Percentiles rank a stretch among this genome's conserved stretches.
These are phyloP conservation scores for Eupristina koningsbergeri DNA, from an alignment of 1,140 invertebrate genomes.

Conservation along the genomic window DNA sequence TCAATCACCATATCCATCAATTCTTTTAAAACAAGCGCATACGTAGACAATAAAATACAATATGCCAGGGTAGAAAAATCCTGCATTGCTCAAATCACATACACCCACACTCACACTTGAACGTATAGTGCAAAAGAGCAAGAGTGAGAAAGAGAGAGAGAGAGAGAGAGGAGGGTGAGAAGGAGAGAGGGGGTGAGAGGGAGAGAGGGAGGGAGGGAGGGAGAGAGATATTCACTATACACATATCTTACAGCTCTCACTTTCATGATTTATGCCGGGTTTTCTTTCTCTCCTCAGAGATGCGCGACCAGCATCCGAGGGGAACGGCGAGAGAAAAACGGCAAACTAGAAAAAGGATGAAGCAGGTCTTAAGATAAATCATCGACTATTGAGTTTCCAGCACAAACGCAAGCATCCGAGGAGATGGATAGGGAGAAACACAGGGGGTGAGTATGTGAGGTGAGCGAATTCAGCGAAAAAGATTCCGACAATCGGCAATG, in stretches of 20 bases:
- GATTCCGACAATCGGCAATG: slow-evolving; percentile 20
- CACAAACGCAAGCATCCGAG: background rate
- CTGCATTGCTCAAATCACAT: slow-evolving; percentile 5
- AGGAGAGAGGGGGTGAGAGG: background rate
- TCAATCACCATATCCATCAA: background rate
- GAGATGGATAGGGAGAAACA: background rate
- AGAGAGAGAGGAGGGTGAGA: background rate
- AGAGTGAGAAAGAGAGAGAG: background rate
- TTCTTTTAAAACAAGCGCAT: background rate
- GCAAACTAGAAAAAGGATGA: background rate
- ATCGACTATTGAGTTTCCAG: slow-evolving; percentile 42
- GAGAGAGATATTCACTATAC: background rate
- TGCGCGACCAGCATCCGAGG: slow-evolving; percentile 31
- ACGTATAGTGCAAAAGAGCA: slow-evolving; percentile 6
- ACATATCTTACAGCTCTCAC: slow-evolving; percentile 3
- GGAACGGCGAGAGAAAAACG: background rate
- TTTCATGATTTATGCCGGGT: slow-evolving; percentile 32
- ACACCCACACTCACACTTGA: slow-evolving; percentile 11
- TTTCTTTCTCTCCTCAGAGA: background rate
- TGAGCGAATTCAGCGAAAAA: slow-evolving; percentile 45
- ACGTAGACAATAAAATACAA: slow-evolving; percentile 21
- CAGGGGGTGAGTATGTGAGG: background rate
- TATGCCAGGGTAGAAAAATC: background rate
- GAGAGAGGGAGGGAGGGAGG: background rate
- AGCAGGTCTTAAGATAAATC: slow-evolving; percentile 33